These are phyloP conservation scores for Mungos mungo DNA, from an alignment of 2,113 vertebrate genomes.

Conservation along the genomic window DNA sequence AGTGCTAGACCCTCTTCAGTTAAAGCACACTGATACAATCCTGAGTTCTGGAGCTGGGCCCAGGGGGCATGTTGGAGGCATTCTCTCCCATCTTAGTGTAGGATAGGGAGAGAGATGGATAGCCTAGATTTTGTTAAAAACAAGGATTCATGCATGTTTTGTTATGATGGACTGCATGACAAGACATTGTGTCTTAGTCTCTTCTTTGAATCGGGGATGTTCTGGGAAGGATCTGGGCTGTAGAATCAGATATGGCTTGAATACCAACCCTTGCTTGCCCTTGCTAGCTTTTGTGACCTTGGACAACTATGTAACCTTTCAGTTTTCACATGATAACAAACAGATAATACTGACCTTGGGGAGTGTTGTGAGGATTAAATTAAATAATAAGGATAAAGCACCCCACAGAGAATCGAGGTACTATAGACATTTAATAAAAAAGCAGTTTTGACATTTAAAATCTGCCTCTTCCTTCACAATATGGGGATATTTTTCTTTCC, in stretches of 20 bases:
- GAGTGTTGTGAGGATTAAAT: not conserved
- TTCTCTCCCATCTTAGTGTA: not conserved
- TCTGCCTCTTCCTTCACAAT: conserved; percentile 2
- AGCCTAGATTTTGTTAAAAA: conserved; percentile 56
- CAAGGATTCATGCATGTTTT: conserved; percentile 58
- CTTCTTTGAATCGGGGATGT: conserved; percentile 44
- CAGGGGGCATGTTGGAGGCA: not conserved
- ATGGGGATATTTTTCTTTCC: not conserved
- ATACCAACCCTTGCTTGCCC: not conserved
- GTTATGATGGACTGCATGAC: not conserved
- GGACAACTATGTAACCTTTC: conserved; percentile 7
- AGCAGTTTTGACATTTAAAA: not conserved
- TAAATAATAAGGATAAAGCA: not conserved
- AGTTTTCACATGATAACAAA: conserved; percentile 10
- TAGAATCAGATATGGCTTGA: not conserved
- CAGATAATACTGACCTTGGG: conserved; percentile 32
- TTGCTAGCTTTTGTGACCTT: conserved; percentile 35
- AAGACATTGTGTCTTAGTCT: not conserved
- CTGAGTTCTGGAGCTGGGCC: not conserved
- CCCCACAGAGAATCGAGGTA: not conserved
- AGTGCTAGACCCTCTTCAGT: not conserved
- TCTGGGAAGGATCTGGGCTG: conserved; percentile 8
- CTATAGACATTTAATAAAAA: not conserved
- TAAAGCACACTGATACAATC: not conserved
- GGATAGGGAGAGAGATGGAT: not conserved